Base-by-base conservation (phyloP, 2,888 invertebrate genomes). In the Synanthedon andrenaeformis region DNA sequence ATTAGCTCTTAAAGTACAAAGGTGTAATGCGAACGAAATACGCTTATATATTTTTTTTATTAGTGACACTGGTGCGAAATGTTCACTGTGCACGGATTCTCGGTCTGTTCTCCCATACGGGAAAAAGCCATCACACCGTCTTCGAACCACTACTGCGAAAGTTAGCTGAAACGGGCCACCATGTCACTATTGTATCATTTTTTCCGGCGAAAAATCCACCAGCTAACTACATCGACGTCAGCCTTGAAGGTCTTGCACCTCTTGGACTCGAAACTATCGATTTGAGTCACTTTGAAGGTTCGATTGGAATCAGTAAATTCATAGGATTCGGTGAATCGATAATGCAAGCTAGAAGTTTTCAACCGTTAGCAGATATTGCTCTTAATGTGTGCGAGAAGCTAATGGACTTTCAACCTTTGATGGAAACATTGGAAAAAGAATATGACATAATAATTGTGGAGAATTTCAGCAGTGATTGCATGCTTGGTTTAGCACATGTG, bases 401-500 rank as follows among this genome's bases (percentile, higher is more conserved):
- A 10, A 74, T 86, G n/a, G 73, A 75, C 41, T 80, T 76, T 61
- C 74, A 74, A 6, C 77, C 84, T 3, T 58, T 88, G 41, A 65
- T 69, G 1, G 79, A 79, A 10, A 76, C 75, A 10, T 56, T 88
- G 59, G 70, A 76, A 57, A 70, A 71, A 41, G 75, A 83, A 12
- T 93, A 91, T 59, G 93, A 94, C 65, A 64, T 92, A 10, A 72
- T 92, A 10, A 67, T 92, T 8, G 81, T 89, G 23, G 92, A 92
- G 67, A 84, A 89, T 58, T 92, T 92, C 59, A 90, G 89, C 59
- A 89, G 90, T 42, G 91, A 92, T 60, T 92, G 92, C 56, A 89
- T 91, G 72, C 69, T 92, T 51, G 91, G 90, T 0, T 72, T 92
- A 52, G 84, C 88, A 0, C 84, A 91, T 67, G 66, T 89, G 23